A percentile compares a stretch with the other conserved stretches of the same genome.
phyloP scores from a whole-genome alignment of 2,797 vertebrate genomes.

The Nyctalus aviator region DNA sequence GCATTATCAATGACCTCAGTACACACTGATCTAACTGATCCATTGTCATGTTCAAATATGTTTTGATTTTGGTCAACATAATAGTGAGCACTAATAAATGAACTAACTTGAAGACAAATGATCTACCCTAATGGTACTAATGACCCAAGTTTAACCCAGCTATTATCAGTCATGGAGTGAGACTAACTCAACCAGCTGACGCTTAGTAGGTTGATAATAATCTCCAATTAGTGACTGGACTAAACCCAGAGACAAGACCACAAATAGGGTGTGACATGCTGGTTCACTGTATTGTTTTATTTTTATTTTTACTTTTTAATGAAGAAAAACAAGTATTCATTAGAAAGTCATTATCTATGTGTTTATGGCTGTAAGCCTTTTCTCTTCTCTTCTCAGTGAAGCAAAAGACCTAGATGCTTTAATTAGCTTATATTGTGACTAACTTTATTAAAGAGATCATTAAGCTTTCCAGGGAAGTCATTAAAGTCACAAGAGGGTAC shows the following conservation, averaged over 20 bases:
- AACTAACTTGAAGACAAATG: not conserved
- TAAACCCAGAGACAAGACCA: not conserved
- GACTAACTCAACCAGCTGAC: not conserved
- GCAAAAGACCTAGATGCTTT: not conserved
- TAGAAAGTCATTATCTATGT: slow-evolving; percentile 27
- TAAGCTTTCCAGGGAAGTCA: not conserved
- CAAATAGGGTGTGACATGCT: not conserved
- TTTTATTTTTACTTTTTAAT: not conserved
- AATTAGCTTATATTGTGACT: not conserved
- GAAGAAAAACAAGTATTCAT: slow-evolving; percentile 12
- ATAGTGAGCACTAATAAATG: not conserved
- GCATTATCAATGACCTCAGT: not conserved
- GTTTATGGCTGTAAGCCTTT: not conserved
- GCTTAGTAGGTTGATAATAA: not conserved
- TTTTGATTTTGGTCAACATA: not conserved
- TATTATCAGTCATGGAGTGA: not conserved
- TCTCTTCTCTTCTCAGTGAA: not conserved
- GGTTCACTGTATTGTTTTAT: not conserved
- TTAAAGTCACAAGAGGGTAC: not conserved
- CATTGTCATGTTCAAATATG: not conserved
- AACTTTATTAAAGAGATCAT: not conserved
- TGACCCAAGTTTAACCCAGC: not conserved
- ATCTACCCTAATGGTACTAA: not conserved
- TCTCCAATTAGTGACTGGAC: not conserved
- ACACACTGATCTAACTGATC: not conserved